These are phyloP conservation scores for Zoanthus sociatus DNA, from an alignment of 92 coral and sea anemone genomes.

Conservation along the genomic window DNA sequence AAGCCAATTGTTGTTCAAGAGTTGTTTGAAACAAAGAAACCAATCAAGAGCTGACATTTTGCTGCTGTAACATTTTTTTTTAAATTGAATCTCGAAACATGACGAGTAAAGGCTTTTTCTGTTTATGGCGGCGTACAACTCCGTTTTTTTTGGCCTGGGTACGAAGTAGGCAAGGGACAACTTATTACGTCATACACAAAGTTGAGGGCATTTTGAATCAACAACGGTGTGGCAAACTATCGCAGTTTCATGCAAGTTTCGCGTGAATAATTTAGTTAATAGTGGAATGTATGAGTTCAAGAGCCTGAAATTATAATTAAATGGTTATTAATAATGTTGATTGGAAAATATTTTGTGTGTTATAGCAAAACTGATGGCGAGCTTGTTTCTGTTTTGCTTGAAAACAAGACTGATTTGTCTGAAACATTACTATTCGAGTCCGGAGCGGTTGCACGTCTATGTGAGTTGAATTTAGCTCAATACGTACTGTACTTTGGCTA, in stretches of 20 bases:
- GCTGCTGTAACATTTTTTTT: too few species aligned
- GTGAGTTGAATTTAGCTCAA: slow-evolving; percentile 48
- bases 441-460: slow-evolving; percentile 94
- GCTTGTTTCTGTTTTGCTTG: slow-evolving; percentile 91
- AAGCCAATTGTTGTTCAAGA: too few species aligned
- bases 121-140: too few species aligned
- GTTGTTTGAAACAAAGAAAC: too few species aligned
- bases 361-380: slow-evolving; percentile 83
- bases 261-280: background rate
- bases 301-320: background rate
- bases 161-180: background rate
- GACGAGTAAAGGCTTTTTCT: too few species aligned
- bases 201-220: background rate
- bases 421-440: slow-evolving; percentile 91
- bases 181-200: background rate
- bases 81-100: too few species aligned
- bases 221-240: background rate
- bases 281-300: background rate
- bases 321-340: slow-evolving; percentile 59
- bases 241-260: background rate
- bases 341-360: slow-evolving; percentile 85
- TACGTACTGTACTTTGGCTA: background rate
- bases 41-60: too few species aligned
- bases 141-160: background rate
- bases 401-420: slow-evolving; percentile 74